Evolutionary conservation across 1,140 invertebrate species (phyloP).

Genomic region (Mizuhopecten yessoensis): DNA sequence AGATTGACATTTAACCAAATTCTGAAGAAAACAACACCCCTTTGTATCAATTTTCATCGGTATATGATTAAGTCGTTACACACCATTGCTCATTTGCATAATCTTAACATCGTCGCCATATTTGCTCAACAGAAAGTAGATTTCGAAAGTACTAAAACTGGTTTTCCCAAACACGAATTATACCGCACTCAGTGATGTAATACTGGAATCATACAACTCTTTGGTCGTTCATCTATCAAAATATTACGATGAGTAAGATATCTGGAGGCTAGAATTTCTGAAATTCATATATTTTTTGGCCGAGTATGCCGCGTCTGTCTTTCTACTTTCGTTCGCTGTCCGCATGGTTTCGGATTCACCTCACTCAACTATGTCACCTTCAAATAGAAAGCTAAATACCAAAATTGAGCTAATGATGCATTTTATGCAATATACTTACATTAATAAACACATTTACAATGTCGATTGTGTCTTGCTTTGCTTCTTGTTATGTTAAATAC

Average conservation of each 20-base stretch:
- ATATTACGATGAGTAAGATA: background rate
- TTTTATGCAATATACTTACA: background rate
- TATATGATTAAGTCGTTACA: background rate
- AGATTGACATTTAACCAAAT: background rate
- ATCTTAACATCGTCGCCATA: constrained; percentile 15
- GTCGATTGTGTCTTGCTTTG: background rate
- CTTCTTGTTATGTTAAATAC: background rate
- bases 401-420: background rate
- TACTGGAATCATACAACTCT: background rate
- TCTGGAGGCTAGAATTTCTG: background rate
- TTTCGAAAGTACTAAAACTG: constrained; percentile 27
- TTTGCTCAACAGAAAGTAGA: constrained; percentile 34
- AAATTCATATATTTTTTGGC: background rate
- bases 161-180: background rate
- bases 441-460: background rate
- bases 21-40: background rate
- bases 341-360: constrained; percentile 36
- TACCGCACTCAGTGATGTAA: background rate
- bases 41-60: background rate
- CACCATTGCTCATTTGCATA: background rate
- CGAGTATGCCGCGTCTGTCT: constrained; percentile 11
- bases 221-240: background rate
- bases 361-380: background rate
- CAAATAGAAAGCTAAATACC: background rate
- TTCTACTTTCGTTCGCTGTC: constrained; percentile 36